A percentile compares a stretch with the other conserved stretches of the same genome.
Conservation (phyloP, 2,113 vertebrate species). For the Nothocercus julius region DNA sequence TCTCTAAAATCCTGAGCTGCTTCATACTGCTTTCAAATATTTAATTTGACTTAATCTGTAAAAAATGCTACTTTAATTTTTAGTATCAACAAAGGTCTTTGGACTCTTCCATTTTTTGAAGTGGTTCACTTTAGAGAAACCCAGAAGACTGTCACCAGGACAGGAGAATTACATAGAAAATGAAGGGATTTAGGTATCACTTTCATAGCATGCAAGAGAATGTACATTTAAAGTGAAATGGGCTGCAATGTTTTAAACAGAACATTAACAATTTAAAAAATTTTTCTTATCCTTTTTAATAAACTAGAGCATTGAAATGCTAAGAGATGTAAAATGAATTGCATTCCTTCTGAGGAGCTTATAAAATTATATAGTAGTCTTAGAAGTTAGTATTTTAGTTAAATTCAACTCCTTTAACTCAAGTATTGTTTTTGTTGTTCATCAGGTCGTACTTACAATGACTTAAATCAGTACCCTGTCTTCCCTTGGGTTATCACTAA, state of each 20-base stretch:
- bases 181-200: neutral
- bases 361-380: neutral
- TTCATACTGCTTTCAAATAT: neutral
- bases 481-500: conserved; percentile 99
- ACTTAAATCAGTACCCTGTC: conserved; percentile 98
- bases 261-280: neutral
- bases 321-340: neutral
- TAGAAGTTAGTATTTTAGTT: neutral
- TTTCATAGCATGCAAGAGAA: neutral
- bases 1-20: neutral
- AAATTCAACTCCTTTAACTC: neutral
- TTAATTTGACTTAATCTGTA: neutral
- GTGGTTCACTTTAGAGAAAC: neutral
- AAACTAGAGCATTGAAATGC: neutral
- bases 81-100: neutral
- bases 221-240: neutral
- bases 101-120: neutral
- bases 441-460: conserved; percentile 92
- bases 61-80: neutral
- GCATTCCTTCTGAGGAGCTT: neutral
- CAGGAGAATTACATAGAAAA: neutral
- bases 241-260: neutral
- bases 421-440: neutral
- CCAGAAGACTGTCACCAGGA: neutral
- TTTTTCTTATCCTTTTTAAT: neutral